Percentiles rank a stretch among this genome's conserved stretches.
Conservation (phyloP, 2,113 vertebrate genomes). For the Symphodus melops region DNA sequence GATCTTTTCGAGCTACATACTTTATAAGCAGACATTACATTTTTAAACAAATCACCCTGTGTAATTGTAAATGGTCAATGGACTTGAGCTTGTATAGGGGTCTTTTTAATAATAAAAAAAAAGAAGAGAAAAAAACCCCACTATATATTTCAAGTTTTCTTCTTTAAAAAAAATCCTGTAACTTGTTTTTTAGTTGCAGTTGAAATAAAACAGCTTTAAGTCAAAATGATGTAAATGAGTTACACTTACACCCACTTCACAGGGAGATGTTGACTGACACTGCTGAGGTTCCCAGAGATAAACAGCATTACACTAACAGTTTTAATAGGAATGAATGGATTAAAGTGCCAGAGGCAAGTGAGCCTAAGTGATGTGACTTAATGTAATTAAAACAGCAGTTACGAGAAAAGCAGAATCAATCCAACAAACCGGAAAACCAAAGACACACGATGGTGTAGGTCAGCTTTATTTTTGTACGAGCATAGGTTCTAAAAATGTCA, state of each 20-base stretch:
- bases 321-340: conserved; percentile 17
- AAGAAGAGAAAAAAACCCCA: no score
- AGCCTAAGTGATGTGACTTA: conserved; percentile 32
- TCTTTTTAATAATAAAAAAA: no score
- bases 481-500: conserved; percentile 24
- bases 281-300: conserved; percentile 29
- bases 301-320: neutral
- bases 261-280: conserved; percentile 13
- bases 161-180: no score
- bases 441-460: neutral
- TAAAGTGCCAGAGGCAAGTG: conserved; percentile 10
- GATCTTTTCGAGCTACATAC: no score
- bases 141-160: no score
- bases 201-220: neutral
- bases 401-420: neutral
- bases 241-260: neutral
- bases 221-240: neutral
- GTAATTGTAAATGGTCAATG: no score
- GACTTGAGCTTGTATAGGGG: no score
- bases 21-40: no score
- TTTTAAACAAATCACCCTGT: no score
- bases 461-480: conserved; percentile 13
- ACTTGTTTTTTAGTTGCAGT: no score
- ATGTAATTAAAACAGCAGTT: conserved; percentile 38
- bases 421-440: neutral